phyloP scores from a whole-genome alignment of 2,797 vertebrate genomes.

The Acanthurus lineatus region DNA sequence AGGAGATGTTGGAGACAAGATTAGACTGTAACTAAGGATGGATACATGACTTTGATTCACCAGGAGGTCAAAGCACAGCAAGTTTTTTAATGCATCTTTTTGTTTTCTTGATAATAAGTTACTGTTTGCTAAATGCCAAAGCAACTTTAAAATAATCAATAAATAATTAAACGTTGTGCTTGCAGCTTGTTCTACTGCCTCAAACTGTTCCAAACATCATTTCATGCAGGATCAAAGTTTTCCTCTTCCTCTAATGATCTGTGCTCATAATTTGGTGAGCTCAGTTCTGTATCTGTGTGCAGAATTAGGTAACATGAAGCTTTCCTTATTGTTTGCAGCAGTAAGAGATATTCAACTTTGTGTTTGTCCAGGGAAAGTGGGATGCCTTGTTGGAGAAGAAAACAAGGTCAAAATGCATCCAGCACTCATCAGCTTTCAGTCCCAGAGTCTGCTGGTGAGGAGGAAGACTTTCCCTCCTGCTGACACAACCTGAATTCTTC shows the following conservation, averaged over 20 bases:
- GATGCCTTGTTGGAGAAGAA: constrained; percentile 17
- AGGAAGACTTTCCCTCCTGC: constrained; percentile 32
- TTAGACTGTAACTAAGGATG: too few relatives aligned
- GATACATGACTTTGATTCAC: neutral
- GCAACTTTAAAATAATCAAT: neutral
- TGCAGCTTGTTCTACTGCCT: neutral
- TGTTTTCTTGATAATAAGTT: too few relatives aligned
- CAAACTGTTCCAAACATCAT: neutral
- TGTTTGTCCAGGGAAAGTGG: constrained; percentile 15
- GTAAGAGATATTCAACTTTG: neutral
- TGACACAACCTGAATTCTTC: constrained; percentile 35
- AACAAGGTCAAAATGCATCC: constrained; percentile 30
- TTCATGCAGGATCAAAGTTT: too few relatives aligned
- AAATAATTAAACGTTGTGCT: neutral
- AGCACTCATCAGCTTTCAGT: constrained; percentile 44
- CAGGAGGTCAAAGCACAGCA: neutral
- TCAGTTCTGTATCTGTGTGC: neutral
- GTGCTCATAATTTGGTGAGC: neutral
- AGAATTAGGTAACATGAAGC: neutral
- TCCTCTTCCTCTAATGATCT: too few relatives aligned
- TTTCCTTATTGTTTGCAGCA: constrained; percentile 8
- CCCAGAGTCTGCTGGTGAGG: constrained; percentile 35
- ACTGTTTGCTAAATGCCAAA: neutral
- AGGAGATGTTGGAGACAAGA: neutral
- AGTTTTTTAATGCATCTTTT: too few relatives aligned